Base-by-base conservation (phyloP, 2,888 invertebrate species). In the Eledone cirrhosa region DNA sequence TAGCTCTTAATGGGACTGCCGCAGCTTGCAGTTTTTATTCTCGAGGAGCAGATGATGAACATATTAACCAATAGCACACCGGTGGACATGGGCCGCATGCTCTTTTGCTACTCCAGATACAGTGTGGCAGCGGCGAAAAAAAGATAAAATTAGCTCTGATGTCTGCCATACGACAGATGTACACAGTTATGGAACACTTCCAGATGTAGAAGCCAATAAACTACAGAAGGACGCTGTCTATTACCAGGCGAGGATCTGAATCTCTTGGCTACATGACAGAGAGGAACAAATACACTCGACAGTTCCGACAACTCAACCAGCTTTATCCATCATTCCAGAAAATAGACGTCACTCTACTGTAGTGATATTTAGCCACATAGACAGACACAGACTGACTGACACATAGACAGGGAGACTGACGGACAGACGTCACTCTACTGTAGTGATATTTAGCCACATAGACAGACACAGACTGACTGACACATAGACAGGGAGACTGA, bases 31-130 rank as follows among this genome's bases (percentile, higher is more conserved):
- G 90, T 95, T 79, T 92, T 92, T 81, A 91, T 95, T 19, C 92
- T 95, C 0, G 94, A 94, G 83, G 93, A 93, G 89, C 93, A 94
- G 79, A 92, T 95, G 86, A 93, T 94, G 13, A 92, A 93, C 48
- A 93, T 96, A 76, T 93, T 96, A 89, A 94, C 95, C 0, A 95
- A 96, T 87, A 96, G 96, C 1, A 94, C 95, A 24, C 92, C 94
- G 31, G 95, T 94, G 85, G 96, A 97, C 89, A 93, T 94, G 87
- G 96, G 94, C 1, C 93, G 95, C 91, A 94, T 94, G 0, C 92
- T 94, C 87, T 92, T 96, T 80, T 91, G 96, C 22, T 95, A 95
- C 86, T 94, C 94, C 0, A 95, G 95, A 87, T 96, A 96, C 89
- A 91, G 94, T 41, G 92, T 95, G 67, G 95, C 95, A n/a, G 80